Evolutionary conservation across 2,113 vertebrate species (phyloP), one percentile per base, ranked within the genome.

Genomic region (Egretta garzetta): DNA sequence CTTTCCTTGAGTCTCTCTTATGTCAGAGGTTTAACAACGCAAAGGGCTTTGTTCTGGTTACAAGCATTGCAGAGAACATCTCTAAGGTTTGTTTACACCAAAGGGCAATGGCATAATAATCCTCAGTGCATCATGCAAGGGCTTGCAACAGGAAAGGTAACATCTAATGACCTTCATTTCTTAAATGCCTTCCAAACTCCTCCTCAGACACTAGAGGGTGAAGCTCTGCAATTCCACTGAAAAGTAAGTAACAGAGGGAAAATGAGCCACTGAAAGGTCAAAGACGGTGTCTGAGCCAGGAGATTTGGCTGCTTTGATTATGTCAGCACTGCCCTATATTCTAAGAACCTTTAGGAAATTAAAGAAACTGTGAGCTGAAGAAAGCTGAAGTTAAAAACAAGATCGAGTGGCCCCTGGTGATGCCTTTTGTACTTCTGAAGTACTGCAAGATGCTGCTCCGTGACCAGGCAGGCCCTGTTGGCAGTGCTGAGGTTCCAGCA

Each of bases 41-140:
- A 5, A 60, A 94, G 88, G 94, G 93, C 97, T 97, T 97, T 97
- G 96, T 97, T 96, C 96, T 97, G 96, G 95, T 96, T 96, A 94
- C 91, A 32, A 62, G 77, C 68, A n/a, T 1, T 53, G 87, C 89
- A 93, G 62, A 90, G 97, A 95, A 91, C 84, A 70, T 58, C 94
- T 91, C 95, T 70, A 6, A 89, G 90, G 80, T 88, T 95, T 96
- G 95, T 97, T 97, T 97, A 93, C 91, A 96, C 94, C 95, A 95
- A 95, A 97, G 96, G 93, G 95, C 88, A 94, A 93, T 41, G 76
- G 86, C 77, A 90, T 96, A 97, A 95, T 96, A 58, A 96, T 80
- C 89, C 84, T 83, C 73, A 27, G 66, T 27, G 70, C 93, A 93
- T 94, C 96, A 70, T 94, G 95, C 89, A 96, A 96, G 95, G 97